phyloP scores from a whole-genome alignment of 2,113 vertebrate species.

The Paradoxurus hermaphroditus region DNA sequence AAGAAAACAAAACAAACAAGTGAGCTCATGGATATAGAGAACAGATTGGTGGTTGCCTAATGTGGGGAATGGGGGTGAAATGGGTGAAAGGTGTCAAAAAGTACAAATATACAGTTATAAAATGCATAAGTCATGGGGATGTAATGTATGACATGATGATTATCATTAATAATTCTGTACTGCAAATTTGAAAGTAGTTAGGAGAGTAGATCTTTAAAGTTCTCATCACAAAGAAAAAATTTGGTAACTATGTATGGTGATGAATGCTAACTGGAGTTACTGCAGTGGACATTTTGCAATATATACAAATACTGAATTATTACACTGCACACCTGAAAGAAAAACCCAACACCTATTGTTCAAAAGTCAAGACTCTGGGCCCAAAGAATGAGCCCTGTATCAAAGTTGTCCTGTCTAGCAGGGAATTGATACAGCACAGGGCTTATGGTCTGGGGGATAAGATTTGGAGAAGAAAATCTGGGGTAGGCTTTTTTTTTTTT shows the following conservation, averaged over 20 bases:
- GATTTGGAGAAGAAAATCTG: neutral
- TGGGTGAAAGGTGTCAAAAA: neutral
- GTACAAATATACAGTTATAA: neutral
- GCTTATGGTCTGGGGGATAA: neutral
- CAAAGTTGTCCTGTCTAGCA: neutral
- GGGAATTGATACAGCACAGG: neutral
- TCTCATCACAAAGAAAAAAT: neutral
- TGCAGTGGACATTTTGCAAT: neutral
- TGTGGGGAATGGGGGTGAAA: neutral
- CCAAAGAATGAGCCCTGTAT: neutral
- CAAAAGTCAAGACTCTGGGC: neutral
- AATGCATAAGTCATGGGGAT: neutral
- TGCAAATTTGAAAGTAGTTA: neutral
- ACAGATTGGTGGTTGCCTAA: neutral
- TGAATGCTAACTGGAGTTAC: neutral
- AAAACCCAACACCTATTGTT: neutral
- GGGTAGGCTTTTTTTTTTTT: neutral
- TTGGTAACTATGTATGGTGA: neutral
- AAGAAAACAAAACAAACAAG: neutral
- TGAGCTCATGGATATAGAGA: neutral
- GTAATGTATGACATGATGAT: neutral
- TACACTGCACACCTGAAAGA: neutral
- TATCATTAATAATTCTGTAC: neutral
- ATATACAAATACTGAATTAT: neutral
- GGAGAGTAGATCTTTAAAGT: neutral